These are phyloP conservation scores for Carpatolechia fugitivella DNA, from an alignment of 2,888 invertebrate genomes.

Conservation along the genomic window DNA sequence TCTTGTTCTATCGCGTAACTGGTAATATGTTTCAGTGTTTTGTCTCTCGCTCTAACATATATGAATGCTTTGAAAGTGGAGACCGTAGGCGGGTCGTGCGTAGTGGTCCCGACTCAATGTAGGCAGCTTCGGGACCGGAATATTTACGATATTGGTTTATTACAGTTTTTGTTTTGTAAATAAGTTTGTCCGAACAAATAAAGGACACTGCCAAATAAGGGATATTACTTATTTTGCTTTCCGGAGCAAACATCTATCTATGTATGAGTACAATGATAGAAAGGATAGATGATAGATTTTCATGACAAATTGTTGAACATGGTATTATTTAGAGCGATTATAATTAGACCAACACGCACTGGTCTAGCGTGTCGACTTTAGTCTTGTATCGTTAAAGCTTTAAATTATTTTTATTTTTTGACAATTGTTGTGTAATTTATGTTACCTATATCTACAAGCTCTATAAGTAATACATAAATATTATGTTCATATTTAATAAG, in stretches of 20 bases:
- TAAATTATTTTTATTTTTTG: too few relatives aligned
- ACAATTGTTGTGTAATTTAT: too few relatives aligned
- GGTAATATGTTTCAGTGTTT: slow-evolving; percentile 15
- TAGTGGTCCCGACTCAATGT: slow-evolving; percentile 43
- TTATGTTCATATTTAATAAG: too few relatives aligned
- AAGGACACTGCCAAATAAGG: not conserved
- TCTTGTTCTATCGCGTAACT: slow-evolving; percentile 38
- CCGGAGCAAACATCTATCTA: not conserved
- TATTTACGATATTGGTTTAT: slow-evolving; percentile 51
- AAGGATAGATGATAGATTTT: too few relatives aligned
- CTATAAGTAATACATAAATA: too few relatives aligned
- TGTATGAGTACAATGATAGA: too few relatives aligned
- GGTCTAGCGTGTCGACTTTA: too few relatives aligned
- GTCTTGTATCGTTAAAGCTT: too few relatives aligned
- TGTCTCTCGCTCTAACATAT: slow-evolving; percentile 49
- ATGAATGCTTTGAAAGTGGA: slow-evolving; percentile 66
- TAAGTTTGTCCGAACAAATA: slow-evolving; percentile 34
- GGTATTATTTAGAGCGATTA: too few relatives aligned
- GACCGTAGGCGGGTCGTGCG: slow-evolving; percentile 71
- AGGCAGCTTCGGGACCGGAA: slow-evolving; percentile 24
- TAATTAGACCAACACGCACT: too few relatives aligned
- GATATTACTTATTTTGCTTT: not conserved
- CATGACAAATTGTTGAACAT: too few relatives aligned
- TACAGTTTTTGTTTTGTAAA: slow-evolving; percentile 57
- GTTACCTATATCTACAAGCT: too few relatives aligned